A percentile compares a stretch with the other conserved stretches of the same genome.
These are phyloP conservation scores for Desmodus rotundus DNA, from an alignment of 2,113 vertebrate species.

Conservation along the genomic window DNA sequence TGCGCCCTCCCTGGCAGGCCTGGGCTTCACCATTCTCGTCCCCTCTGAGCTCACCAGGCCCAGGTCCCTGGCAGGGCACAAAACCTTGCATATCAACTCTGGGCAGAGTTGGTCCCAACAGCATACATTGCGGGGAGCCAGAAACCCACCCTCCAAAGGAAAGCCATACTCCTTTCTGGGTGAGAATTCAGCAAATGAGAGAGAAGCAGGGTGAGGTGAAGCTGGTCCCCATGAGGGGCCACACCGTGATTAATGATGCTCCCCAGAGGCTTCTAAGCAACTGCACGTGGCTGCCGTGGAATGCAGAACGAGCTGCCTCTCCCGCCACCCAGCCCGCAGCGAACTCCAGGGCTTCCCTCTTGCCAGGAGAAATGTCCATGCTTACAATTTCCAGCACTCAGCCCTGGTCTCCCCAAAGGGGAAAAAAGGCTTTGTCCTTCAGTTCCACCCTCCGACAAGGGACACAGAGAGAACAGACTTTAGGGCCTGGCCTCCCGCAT, in stretches of 20 bases:
- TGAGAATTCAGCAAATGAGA: neutral
- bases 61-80: neutral
- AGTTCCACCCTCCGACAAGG: neutral
- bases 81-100: neutral
- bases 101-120: neutral
- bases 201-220: neutral
- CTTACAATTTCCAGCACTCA: neutral
- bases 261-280: constrained; percentile 80
- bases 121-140: neutral
- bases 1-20: neutral
- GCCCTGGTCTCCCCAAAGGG: neutral
- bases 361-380: neutral
- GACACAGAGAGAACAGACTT: neutral
- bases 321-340: accelerated
- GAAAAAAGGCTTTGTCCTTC: neutral
- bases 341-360: neutral
- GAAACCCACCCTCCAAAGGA: neutral
- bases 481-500: neutral
- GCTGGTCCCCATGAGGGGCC: neutral
- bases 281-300: constrained; percentile 70
- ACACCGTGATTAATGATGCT: constrained; percentile 77
- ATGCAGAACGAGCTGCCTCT: constrained; percentile 58
- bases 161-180: neutral
- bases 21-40: neutral
- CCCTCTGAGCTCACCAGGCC: neutral